A percentile compares a stretch with the other conserved stretches of the same genome.
These are phyloP conservation scores for Anolis carolinensis DNA, from an alignment of 2,113 vertebrate genomes.

Conservation along the genomic window DNA sequence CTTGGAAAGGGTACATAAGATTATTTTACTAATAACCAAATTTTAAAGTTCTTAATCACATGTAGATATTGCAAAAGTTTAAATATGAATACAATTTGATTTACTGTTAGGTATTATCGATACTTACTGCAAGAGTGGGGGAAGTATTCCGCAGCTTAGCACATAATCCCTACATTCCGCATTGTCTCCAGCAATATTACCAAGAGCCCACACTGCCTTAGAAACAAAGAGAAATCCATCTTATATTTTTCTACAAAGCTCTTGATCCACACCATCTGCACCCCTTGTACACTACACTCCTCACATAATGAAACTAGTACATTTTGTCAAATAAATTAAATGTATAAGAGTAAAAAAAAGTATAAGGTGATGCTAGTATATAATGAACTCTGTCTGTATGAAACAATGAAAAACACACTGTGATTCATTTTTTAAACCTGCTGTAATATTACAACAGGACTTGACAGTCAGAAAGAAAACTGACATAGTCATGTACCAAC, in stretches of 20 bases:
- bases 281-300: background rate
- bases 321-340: background rate
- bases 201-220: conserved; percentile 93
- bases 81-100: background rate
- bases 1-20: background rate
- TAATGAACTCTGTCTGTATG: background rate
- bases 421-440: background rate
- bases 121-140: conserved; percentile 91
- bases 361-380: background rate
- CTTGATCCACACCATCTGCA: background rate
- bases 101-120: conserved; percentile 14
- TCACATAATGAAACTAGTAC: background rate
- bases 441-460: background rate
- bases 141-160: conserved; percentile 89
- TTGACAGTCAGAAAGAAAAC: background rate
- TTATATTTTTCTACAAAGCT: background rate
- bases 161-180: conserved; percentile 95
- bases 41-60: background rate
- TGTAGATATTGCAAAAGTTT: conserved; percentile 11
- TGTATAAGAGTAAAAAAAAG: background rate
- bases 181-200: conserved; percentile 93
- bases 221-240: conserved; percentile 47
- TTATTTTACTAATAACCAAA: background rate
- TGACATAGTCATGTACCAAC: background rate
- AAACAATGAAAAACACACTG: background rate